Conservation (phyloP, 2,888 invertebrate genomes). For the Drosophila subquinaria region DNA sequence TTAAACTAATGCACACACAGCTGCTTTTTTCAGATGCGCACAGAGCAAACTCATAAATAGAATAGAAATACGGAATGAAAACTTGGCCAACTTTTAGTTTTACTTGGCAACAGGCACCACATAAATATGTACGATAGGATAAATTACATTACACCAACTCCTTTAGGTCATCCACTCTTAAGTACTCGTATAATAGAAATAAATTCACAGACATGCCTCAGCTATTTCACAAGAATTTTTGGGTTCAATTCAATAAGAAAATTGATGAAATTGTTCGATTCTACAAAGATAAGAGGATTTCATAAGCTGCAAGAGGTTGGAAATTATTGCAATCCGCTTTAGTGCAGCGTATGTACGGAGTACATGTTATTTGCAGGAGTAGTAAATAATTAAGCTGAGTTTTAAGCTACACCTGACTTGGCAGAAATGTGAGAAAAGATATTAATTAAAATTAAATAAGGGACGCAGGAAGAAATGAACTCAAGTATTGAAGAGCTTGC, state of each 20-base stretch:
- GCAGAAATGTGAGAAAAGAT: neutral
- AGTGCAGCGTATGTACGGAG: neutral
- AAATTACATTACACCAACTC: conserved; percentile 44
- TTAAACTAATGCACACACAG: conserved; percentile 45
- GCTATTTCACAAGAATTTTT: neutral
- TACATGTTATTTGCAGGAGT: neutral
- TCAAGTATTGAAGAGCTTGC: too few relatives aligned
- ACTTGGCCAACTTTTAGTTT: conserved; percentile 44
- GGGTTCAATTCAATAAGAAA: neutral
- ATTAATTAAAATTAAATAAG: neutral
- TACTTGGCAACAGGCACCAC: conserved; percentile 55
- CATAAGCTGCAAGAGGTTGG: neutral
- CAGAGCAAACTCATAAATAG: conserved; percentile 43
- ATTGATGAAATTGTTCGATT: neutral
- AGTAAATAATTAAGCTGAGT: neutral
- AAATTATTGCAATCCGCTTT: neutral
- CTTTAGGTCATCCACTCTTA: conserved; percentile 54
- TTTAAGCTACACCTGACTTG: neutral
- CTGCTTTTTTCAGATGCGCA: conserved; percentile 5
- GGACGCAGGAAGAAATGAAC: neutral
- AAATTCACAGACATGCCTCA: neutral
- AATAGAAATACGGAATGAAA: conserved; percentile 27
- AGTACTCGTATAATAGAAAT: conserved; percentile 43
- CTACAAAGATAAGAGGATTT: neutral
- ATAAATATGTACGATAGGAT: conserved; percentile 20